Percentiles rank a stretch among this genome's conserved stretches.
Evolutionary conservation across 2,888 invertebrate species (phyloP).

Genomic region (Dyspetes luteomarginatus): DNA sequence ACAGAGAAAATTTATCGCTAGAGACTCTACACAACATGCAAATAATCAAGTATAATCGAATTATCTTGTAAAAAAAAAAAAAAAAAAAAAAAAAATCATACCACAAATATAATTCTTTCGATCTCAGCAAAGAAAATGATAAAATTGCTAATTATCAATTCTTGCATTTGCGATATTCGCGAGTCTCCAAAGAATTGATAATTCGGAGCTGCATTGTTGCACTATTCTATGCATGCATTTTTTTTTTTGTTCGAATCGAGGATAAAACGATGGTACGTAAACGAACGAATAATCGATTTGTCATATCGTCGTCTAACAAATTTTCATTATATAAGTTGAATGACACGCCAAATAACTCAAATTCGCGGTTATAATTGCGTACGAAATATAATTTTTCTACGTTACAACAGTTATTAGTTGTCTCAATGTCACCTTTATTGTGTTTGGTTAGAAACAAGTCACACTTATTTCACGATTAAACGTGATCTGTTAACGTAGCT

Average conservation of each 20-base stretch:
- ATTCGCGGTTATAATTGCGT: slow-evolving; percentile 79
- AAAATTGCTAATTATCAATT: neutral
- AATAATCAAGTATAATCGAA: neutral
- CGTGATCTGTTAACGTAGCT: slow-evolving; percentile 71
- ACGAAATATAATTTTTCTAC: slow-evolving; percentile 54
- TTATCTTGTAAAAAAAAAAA: neutral
- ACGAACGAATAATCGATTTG: neutral
- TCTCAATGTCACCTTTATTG: slow-evolving; percentile 73
- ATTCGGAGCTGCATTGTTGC: neutral
- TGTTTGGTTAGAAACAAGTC: slow-evolving; percentile 74
- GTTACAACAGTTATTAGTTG: slow-evolving; percentile 59
- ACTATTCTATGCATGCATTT: neutral
- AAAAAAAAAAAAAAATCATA: neutral
- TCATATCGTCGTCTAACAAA: slow-evolving; percentile 5
- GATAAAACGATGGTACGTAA: neutral
- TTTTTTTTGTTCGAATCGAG: neutral
- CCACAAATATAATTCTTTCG: neutral
- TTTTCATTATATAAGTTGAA: slow-evolving; percentile 78
- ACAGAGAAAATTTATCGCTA: neutral
- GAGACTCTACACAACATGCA: neutral
- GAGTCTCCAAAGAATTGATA: neutral
- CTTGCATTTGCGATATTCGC: neutral
- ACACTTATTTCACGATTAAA: slow-evolving; percentile 72
- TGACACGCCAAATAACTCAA: slow-evolving; percentile 71
- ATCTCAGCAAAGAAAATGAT: neutral